Base-by-base conservation (phyloP, 1,140 invertebrate genomes). In the Papilio aristodemus region DNA sequence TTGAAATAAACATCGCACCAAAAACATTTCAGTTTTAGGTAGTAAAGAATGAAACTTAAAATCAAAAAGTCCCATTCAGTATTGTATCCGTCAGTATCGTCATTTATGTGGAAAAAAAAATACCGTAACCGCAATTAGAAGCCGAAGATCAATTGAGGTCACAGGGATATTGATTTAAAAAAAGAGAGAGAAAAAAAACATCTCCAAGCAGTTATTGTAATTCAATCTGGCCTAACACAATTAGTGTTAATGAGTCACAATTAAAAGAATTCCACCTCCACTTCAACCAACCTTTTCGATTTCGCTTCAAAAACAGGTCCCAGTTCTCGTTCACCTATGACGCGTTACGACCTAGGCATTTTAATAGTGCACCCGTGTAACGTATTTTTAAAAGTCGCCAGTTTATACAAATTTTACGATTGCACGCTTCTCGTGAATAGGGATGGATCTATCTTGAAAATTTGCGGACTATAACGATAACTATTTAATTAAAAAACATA, bases 291-390 rank as follows among this genome's bases (percentile, higher is more conserved):
- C 39, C 39, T 66, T 66, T 50, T 66, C 63, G 62, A 43, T 64
- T 64, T 64, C 39, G 62, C 38, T 25, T 54, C 46, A 13, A 22
- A 25, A 43, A 64, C 62, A 38, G 38, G 62, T 43, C 4, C 22
- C 37, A 9, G 39, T 8, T 43, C 62, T 64, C 38, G 62, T 43
- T 64, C 62, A 66, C 63, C 63, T 32, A 43, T 43, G 39, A 66
- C 39, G 63, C 63, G 13, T 66, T 66, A 27, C 63, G 39, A 46
- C 39, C 63, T 66, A 66, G 39, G 41, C 63, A 46, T 46, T 46
- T 66, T 66, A 66, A 66, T 66, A 50, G 63, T 50, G 63, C 63
- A 41, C 39, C 63, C 25, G 22, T 46, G 63, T 66, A 66, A n/a
- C 41, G 41, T 66, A 46, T 66, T 46, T 66, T 66, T 66, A 66